phyloP scores from a whole-genome alignment of 2,888 invertebrate species.

The Caenorhabditis zanzibari region DNA sequence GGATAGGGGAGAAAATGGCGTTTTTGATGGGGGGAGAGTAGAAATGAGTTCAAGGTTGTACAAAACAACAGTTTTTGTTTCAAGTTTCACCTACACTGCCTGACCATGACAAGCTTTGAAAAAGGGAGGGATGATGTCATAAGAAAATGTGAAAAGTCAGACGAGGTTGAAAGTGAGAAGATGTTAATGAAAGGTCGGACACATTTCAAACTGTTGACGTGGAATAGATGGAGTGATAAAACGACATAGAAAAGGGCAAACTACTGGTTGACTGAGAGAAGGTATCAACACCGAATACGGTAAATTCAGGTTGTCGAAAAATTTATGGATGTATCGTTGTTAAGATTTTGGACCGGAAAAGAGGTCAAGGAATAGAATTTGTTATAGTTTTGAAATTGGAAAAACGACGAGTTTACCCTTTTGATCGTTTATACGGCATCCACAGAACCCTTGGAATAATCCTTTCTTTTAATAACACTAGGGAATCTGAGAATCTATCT shows the following conservation, averaged over 20 bases:
- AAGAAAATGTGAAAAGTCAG: slow-evolving; percentile 30
- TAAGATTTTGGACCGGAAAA: not conserved
- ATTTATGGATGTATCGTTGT: slow-evolving; percentile 4
- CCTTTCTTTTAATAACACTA: no score
- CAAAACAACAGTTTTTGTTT: slow-evolving; percentile 54
- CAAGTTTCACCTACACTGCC: slow-evolving; percentile 19
- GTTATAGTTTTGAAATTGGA: no score
- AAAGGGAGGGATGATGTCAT: slow-evolving; percentile 45
- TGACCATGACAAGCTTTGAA: slow-evolving; percentile 38
- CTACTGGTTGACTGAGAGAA: not conserved
- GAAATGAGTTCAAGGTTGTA: slow-evolving; percentile 55
- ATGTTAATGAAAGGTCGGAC: slow-evolving; percentile 38
- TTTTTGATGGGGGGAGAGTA: not conserved
- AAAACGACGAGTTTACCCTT: no score
- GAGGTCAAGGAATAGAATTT: no score
- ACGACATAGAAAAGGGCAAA: slow-evolving; percentile 10
- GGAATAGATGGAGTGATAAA: slow-evolving; percentile 31
- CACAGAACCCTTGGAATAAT: no score
- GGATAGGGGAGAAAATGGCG: slow-evolving; percentile 8
- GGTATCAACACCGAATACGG: not conserved
- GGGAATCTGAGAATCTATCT: no score
- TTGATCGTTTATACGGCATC: no score
- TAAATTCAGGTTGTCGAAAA: not conserved
- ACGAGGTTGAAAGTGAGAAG: slow-evolving; percentile 21
- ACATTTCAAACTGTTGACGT: slow-evolving; percentile 30